These are phyloP conservation scores for Augochlora pura DNA, from an alignment of 1,140 invertebrate genomes.

Conservation along the genomic window DNA sequence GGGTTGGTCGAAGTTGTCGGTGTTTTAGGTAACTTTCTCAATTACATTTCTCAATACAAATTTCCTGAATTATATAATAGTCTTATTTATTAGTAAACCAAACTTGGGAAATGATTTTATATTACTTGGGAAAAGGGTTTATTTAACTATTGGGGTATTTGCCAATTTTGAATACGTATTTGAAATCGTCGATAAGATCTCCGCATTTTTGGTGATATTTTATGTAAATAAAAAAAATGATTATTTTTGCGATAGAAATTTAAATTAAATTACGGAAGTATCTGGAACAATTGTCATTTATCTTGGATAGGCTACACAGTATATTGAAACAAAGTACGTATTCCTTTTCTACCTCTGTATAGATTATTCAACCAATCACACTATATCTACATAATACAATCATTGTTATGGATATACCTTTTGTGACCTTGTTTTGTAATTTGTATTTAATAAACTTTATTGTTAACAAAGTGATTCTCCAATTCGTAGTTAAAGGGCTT, in stretches of 20 bases:
- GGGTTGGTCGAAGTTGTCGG: not conserved
- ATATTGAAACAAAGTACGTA: not conserved
- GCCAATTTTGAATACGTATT: not conserved
- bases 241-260: not conserved
- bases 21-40: conserved; percentile 8
- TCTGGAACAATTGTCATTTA: not conserved
- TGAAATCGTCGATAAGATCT: not conserved
- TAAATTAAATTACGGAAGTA: not conserved
- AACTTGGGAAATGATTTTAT: not conserved
- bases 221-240: not conserved
- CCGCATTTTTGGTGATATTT: not conserved
- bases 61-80: not conserved
- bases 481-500: conserved; percentile 19
- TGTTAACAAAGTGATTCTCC: conserved; percentile 48
- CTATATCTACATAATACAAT: conserved; percentile 15
- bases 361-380: conserved; percentile 46
- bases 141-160: not conserved
- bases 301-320: conserved; percentile 2
- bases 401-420: conserved; percentile 27
- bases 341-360: conserved; percentile 33
- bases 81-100: not conserved
- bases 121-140: not conserved
- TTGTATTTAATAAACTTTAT: conserved; percentile 58
- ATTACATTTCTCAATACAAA: not conserved
- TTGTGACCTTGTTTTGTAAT: conserved; percentile 58